These are phyloP conservation scores for Pseudochirops cupreus DNA, from an alignment of 2,797 vertebrate genomes.

Conservation along the genomic window DNA sequence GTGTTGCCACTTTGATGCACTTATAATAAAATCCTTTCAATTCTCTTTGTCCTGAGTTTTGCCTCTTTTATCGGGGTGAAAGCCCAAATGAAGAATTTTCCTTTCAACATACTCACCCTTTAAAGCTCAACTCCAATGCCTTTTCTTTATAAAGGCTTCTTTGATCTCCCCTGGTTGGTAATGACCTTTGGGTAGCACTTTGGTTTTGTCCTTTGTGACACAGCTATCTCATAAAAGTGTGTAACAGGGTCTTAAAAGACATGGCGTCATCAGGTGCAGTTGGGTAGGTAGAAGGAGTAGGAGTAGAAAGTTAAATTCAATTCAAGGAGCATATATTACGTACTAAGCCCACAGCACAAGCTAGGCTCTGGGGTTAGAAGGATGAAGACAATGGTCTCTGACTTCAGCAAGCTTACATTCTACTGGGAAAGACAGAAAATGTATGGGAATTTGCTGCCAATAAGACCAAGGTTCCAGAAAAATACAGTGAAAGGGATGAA, in stretches of 20 bases:
- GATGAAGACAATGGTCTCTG: neutral
- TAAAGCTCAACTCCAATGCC: too few relatives aligned
- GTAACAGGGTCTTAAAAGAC: neutral
- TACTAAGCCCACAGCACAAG: neutral
- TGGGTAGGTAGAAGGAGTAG: neutral
- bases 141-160: neutral
- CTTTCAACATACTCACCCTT: too few relatives aligned
- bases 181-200: neutral
- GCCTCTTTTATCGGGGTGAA: neutral
- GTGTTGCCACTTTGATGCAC: neutral
- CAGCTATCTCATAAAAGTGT: neutral
- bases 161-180: neutral
- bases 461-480: neutral
- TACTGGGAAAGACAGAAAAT: neutral
- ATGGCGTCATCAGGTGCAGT: neutral
- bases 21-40: neutral
- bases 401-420: neutral
- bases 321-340: neutral
- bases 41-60: neutral
- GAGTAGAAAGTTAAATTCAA: neutral
- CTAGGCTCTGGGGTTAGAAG: too few relatives aligned
- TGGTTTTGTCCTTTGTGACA: neutral
- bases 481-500: neutral
- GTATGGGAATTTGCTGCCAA: neutral
- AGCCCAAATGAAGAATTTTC: neutral